These are phyloP conservation scores for Acanthornis magna DNA, from an alignment of 2,797 vertebrate genomes.

Conservation along the genomic window DNA sequence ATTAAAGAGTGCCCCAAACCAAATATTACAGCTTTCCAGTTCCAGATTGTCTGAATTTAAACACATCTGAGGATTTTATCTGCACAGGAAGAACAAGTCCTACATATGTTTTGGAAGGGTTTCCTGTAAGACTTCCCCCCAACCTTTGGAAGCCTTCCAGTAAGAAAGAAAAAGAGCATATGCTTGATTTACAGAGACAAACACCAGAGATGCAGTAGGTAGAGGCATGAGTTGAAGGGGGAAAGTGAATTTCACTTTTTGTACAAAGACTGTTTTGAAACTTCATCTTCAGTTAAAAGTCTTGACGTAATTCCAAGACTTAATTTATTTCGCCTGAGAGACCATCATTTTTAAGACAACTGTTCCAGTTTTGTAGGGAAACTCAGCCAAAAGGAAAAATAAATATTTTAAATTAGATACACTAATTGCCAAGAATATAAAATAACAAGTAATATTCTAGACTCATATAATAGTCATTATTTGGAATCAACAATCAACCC, in stretches of 20 bases:
- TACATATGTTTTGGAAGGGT: slow-evolving; percentile 42
- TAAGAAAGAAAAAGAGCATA: slow-evolving; percentile 5
- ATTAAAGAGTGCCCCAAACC: not conserved
- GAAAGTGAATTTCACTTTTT: not conserved
- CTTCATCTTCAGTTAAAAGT: not conserved
- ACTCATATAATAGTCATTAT: not conserved
- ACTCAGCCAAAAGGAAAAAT: slow-evolving; percentile 24
- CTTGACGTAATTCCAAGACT: slow-evolving; percentile 13
- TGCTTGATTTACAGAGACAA: slow-evolving; percentile 18
- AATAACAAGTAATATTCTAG: not conserved
- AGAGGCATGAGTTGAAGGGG: not conserved
- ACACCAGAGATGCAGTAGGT: not conserved
- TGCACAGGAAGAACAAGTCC: slow-evolving; percentile 28
- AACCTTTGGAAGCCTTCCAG: slow-evolving; percentile 14
- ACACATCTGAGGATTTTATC: slow-evolving; percentile 1
- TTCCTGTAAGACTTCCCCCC: slow-evolving; percentile 49
- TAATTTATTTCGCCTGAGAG: slow-evolving; percentile 23
- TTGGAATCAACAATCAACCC: not conserved
- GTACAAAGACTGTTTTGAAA: slow-evolving; percentile 3
- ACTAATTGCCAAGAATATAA: slow-evolving; percentile 11
- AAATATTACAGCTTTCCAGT: not conserved
- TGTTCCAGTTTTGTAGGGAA: not conserved
- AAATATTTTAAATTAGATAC: slow-evolving; percentile 12
- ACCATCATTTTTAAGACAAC: not conserved
- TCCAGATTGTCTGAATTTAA: not conserved